Conservation (phyloP, 2,888 invertebrate species). For the Nomada fabriciana region DNA sequence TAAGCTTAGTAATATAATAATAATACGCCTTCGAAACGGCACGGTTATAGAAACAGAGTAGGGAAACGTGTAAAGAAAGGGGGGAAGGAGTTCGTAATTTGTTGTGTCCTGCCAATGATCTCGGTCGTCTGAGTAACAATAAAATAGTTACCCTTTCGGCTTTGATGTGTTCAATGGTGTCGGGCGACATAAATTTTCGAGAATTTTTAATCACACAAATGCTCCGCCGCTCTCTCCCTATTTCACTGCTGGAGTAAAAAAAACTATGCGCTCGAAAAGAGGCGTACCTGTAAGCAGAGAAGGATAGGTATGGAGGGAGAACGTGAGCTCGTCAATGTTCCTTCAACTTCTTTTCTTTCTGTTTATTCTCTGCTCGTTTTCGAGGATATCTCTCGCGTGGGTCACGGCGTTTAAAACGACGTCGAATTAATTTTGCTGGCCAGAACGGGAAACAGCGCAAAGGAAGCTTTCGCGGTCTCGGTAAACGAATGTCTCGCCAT, state of each 20-base stretch:
- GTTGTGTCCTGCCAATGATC: too few species aligned
- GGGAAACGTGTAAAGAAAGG: neutral
- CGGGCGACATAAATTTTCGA: too few species aligned
- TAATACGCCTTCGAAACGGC: too few species aligned
- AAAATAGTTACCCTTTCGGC: too few species aligned
- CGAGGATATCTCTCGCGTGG: conserved; percentile 26
- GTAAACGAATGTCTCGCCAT: conserved; percentile 11
- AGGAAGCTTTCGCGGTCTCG: neutral
- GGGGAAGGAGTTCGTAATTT: neutral
- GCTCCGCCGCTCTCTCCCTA: neutral
- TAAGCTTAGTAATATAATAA: too few species aligned
- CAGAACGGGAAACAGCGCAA: conserved; percentile 26
- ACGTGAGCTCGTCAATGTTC: conserved; percentile 41
- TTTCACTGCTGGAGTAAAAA: neutral
- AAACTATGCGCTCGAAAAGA: neutral
- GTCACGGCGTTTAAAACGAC: conserved; percentile 38
- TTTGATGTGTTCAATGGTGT: too few species aligned
- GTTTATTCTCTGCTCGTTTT: neutral
- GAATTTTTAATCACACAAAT: too few species aligned
- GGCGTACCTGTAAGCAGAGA: neutral
- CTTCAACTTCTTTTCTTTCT: conserved; percentile 22
- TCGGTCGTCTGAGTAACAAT: too few species aligned
- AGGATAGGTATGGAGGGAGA: neutral
- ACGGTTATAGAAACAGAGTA: too few species aligned
- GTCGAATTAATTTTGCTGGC: conserved; percentile 47